Conservation (phyloP, 2,888 invertebrate genomes). For the Melangyna quadrimaculata region DNA sequence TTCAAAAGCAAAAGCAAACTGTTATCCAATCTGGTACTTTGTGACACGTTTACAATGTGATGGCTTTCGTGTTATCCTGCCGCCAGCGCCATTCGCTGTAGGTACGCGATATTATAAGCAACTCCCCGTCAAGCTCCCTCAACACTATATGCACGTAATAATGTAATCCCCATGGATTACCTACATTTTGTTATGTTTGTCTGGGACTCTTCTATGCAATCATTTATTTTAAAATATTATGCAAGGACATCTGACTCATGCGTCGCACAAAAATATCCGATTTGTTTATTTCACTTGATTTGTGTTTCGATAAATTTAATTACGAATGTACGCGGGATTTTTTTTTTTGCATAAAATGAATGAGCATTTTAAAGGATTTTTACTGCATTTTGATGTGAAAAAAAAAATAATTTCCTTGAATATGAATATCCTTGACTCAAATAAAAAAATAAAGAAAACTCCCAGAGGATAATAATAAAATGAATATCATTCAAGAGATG, state of each 20-base stretch:
- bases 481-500: constrained; percentile 39
- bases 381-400: neutral
- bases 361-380: neutral
- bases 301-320: constrained; percentile 34
- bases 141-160: constrained; percentile 19
- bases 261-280: constrained; percentile 23
- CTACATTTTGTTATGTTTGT: too few species aligned
- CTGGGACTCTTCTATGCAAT: constrained; percentile 17
- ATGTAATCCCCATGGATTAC: constrained; percentile 55
- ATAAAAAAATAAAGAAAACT: constrained; percentile 5
- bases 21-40: constrained; percentile 18
- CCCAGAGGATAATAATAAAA: constrained; percentile 14
- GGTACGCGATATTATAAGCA: neutral
- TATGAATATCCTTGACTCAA: constrained; percentile 20
- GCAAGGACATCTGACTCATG: constrained; percentile 32
- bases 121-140: neutral
- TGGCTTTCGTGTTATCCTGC: constrained; percentile 28
- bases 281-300: constrained; percentile 44
- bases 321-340: neutral
- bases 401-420: constrained; percentile 3
- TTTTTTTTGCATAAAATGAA: neutral
- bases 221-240: neutral
- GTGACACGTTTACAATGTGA: constrained; percentile 43
- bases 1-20: constrained; percentile 35
- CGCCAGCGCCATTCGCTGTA: neutral